Evolutionary conservation across 1,140 invertebrate species (phyloP).

Genomic region (Zophobas morio): DNA sequence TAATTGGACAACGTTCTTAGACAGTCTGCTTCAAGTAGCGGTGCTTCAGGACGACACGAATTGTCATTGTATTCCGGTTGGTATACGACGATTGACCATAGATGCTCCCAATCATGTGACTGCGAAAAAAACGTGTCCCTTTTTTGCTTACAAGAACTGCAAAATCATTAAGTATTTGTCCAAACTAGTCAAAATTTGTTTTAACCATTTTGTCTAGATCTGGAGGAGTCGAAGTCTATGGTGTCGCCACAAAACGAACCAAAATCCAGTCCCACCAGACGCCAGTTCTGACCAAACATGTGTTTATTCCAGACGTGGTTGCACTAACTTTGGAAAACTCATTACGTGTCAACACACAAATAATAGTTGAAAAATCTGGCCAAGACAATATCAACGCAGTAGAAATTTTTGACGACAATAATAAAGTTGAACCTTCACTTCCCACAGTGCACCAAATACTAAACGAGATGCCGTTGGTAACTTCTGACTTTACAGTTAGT

Average conservation of each 20-base stretch:
- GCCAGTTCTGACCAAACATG: conserved; percentile 79
- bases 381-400: no score
- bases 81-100: conserved; percentile 85
- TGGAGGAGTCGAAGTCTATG: conserved; percentile 89
- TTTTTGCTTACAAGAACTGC: conserved; percentile 12
- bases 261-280: conserved; percentile 73
- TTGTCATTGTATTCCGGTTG: conserved; percentile 86
- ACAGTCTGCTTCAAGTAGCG: conserved; percentile 91
- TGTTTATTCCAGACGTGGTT: conserved; percentile 81
- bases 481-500: conserved; percentile 69
- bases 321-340: no score
- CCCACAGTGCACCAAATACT: no score
- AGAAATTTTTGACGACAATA: no score
- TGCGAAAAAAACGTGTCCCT: conserved; percentile 57
- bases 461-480: no score
- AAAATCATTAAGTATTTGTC: conserved; percentile 16
- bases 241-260: conserved; percentile 80
- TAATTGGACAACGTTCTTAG: conserved; percentile 94
- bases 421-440: no score
- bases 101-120: conserved; percentile 79
- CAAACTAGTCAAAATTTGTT: not conserved
- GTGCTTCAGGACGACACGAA: conserved; percentile 82
- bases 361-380: no score
- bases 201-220: conserved; percentile 65
- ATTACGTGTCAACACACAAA: no score